Percentiles rank a stretch among this genome's conserved stretches.
Conservation (phyloP, 2,888 invertebrate genomes). For the Yponomeuta evonymella region DNA sequence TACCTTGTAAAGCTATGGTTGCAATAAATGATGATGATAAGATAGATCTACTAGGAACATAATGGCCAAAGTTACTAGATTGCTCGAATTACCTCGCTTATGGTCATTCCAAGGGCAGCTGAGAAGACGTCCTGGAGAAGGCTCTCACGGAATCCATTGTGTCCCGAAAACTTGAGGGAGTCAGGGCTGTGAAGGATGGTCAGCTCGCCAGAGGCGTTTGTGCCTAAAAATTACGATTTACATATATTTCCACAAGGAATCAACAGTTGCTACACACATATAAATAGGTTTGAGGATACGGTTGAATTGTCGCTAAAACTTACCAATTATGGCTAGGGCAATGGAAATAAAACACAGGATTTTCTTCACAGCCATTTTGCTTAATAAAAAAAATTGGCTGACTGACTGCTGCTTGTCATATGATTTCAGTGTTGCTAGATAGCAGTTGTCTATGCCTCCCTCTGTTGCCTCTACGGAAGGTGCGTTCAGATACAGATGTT, state of each 20-base stretch:
- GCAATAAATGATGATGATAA: too few species aligned
- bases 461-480: neutral
- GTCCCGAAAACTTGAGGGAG: constrained; percentile 81
- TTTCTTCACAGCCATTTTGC: constrained; percentile 62
- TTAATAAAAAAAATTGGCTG: constrained; percentile 18
- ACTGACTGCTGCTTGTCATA: constrained; percentile 54
- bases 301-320: constrained; percentile 28
- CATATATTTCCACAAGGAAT: neutral
- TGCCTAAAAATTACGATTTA: constrained; percentile 32
- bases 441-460: neutral
- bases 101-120: constrained; percentile 83
- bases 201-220: constrained; percentile 80
- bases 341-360: constrained; percentile 56
- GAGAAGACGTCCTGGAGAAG: constrained; percentile 82
- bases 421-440: constrained; percentile 42
- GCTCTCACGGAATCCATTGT: constrained; percentile 78
- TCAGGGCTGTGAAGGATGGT: constrained; percentile 81
- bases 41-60: too few species aligned
- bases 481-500: too few species aligned
- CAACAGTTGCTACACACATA: neutral
- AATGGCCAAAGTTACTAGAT: too few species aligned
- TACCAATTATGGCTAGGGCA: constrained; percentile 55
- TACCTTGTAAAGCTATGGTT: too few species aligned
- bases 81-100: constrained; percentile 75
- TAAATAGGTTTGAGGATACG: neutral